Conservation (phyloP, 2,888 invertebrate species). For the Crematogaster levior region DNA sequence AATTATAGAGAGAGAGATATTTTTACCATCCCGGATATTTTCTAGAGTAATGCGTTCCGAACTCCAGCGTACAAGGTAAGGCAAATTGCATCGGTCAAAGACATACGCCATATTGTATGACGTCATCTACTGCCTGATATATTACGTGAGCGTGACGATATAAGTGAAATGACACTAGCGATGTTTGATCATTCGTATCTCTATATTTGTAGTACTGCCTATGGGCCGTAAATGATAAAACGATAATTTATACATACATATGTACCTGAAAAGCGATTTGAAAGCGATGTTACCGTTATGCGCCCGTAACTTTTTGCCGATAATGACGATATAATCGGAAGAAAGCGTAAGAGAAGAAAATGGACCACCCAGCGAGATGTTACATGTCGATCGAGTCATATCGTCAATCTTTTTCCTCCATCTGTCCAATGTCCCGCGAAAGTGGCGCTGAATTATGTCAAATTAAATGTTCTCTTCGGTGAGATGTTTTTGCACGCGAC, state of each 20-base stretch:
- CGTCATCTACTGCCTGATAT: conserved; percentile 33
- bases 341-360: conserved; percentile 19
- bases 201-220: not conserved
- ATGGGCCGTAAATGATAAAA: not conserved
- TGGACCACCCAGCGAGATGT: conserved; percentile 30
- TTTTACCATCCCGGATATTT: conserved; percentile 46
- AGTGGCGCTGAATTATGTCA: conserved; percentile 73
- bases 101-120: conserved; percentile 35
- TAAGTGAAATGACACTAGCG: conserved; percentile 7
- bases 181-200: conserved; percentile 3
- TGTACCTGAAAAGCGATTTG: not conserved
- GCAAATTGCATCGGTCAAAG: conserved; percentile 53
- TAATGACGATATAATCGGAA: conserved; percentile 24
- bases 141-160: conserved; percentile 24
- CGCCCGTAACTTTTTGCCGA: not conserved
- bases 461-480: conserved; percentile 77
- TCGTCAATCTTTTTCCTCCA: conserved; percentile 6
- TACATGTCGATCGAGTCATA: conserved; percentile 41
- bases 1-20: conserved; percentile 46
- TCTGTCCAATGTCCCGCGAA: conserved; percentile 46
- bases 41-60: conserved; percentile 34
- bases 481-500: conserved; percentile 70
- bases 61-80: conserved; percentile 39
- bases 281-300: conserved; percentile 15
- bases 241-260: not conserved